These are phyloP conservation scores for Lasioglossum villosulum DNA, from an alignment of 2,888 invertebrate genomes.

Conservation along the genomic window DNA sequence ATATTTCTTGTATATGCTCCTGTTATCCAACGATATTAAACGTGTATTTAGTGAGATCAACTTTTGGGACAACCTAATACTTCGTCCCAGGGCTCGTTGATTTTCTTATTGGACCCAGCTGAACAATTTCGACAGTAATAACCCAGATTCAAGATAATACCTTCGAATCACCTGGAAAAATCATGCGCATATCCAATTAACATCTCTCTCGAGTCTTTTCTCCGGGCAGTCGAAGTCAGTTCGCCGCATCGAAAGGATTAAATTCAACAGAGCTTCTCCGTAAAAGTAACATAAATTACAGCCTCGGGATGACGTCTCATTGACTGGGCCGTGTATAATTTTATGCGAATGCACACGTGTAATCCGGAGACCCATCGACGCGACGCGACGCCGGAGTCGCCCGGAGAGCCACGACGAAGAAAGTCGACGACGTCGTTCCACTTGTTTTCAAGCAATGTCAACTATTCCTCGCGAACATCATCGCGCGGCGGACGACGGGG, in stretches of 20 bases:
- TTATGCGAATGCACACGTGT: neutral
- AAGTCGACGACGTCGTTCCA: constrained; percentile 17
- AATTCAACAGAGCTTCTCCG: neutral
- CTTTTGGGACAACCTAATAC: no score
- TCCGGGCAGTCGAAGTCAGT: neutral
- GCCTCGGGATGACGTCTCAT: neutral
- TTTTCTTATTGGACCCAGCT: no score
- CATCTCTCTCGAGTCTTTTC: neutral
- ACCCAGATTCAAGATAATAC: neutral
- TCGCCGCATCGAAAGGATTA: neutral
- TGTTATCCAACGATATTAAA: no score
- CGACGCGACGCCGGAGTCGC: neutral
- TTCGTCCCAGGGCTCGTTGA: no score
- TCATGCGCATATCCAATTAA: neutral
- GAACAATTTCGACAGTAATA: neutral
- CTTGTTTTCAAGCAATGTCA: constrained; percentile 28
- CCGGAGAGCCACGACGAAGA: neutral
- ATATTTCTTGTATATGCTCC: no score
- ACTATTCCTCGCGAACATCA: constrained; percentile 12
- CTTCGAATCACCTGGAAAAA: neutral
- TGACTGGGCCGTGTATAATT: neutral
- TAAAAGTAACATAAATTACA: neutral
- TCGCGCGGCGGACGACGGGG: constrained; percentile 8
- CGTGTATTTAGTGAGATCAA: no score
- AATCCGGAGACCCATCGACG: neutral